Base-by-base conservation (phyloP, 2,888 invertebrate genomes). In the Caenorhabditis plicata region DNA sequence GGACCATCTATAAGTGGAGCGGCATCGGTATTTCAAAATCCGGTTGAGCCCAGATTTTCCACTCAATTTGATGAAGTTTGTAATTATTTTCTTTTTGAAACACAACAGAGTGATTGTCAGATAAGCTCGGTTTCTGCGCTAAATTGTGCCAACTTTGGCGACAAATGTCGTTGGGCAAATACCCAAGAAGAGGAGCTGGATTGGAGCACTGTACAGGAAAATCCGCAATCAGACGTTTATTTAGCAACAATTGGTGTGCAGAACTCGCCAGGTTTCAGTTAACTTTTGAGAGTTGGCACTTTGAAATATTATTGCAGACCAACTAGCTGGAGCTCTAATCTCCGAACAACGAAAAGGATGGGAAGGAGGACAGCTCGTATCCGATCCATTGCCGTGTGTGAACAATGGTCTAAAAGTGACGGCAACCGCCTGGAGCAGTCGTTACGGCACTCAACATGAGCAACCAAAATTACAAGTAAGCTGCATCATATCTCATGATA, bases 151-250 rank as follows among this genome's bases (percentile, higher is more conserved):
- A 55, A 44, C 4, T 69, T 71, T 20, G 48, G 43, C 29, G 50
- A 64, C 20, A 57, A 60, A 8, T 74, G 74, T 47, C 51, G 64
- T 8, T 74, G 74, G 74, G 61, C 68, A 15, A 74, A 74, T 32
- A 72, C 70, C 4, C 68, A 69, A 36, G 68, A 71, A 26, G 74
- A 74, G 19, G 74, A 71, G 42, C 44, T 74, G 19, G 70, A 74
- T 41, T 74, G 74, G 74, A 48, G 55, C 4, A 58, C 68, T 1
- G 29, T 66, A 0, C 39, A 41, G 9, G 57, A 57, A 31, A 41
- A 51, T 7, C 55, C 68, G 0, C 54, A 57, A 45, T 55, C 66
- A 7, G 58, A 60, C 11, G 35, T 54, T 1, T 71, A 60, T 49
- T 45, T 68, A 0, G 47, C 46, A 4, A 44, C 61, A 11, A 31